phyloP scores from a whole-genome alignment of 2,113 vertebrate genomes.

The Chlorocebus sabaeus region DNA sequence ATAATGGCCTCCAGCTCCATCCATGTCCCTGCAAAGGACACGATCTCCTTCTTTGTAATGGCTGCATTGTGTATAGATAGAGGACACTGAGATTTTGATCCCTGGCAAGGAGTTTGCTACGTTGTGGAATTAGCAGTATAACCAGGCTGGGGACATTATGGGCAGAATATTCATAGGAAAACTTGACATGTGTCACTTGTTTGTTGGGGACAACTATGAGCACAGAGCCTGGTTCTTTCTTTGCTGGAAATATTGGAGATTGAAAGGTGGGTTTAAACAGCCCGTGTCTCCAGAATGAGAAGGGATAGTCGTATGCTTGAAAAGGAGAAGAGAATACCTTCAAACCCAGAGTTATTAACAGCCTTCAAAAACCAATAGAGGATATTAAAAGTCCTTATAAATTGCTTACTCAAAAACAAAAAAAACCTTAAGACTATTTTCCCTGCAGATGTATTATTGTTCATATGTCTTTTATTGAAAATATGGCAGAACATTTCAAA shows the following conservation, averaged over 20 bases:
- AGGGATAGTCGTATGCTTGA: not conserved
- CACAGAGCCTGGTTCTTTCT: not conserved
- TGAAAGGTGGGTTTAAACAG: not conserved
- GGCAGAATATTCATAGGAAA: not conserved
- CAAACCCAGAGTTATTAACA: not conserved
- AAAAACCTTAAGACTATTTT: not conserved
- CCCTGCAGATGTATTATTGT: not conserved
- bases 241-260: not conserved
- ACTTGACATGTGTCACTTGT: not conserved
- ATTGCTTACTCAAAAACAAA: not conserved
- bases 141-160: not conserved
- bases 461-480: not conserved
- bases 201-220: not conserved
- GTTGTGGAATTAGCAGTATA: not conserved
- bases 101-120: not conserved
- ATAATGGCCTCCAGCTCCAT: no score
- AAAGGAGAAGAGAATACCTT: not conserved
- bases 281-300: not conserved
- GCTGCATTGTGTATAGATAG: not conserved
- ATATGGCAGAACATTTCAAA: not conserved
- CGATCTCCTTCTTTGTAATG: no score
- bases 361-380: not conserved
- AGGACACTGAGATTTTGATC: not conserved
- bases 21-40: no score
- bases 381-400: not conserved